Conservation (phyloP, 2,113 vertebrate genomes). For the Notothenia rossii region DNA sequence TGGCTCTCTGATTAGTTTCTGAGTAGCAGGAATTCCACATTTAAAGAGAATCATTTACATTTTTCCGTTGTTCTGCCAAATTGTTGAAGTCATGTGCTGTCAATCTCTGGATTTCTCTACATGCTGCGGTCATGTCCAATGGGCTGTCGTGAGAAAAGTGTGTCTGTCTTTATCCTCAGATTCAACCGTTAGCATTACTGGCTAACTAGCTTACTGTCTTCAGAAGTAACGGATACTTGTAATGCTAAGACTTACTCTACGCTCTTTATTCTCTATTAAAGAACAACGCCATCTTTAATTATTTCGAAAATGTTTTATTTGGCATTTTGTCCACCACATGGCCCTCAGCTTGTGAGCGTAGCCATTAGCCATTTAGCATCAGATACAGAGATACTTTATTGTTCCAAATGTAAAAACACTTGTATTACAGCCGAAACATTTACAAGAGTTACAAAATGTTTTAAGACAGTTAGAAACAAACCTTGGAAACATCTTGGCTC, state of each 20-base stretch:
- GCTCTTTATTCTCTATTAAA: too few species aligned
- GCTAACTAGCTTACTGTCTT: neutral
- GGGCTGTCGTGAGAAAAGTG: neutral
- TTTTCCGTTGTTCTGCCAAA: slow-evolving; percentile 25
- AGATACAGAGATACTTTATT: too few species aligned
- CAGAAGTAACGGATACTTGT: neutral
- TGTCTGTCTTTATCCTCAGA: neutral
- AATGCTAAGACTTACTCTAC: too few species aligned
- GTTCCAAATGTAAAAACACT: too few species aligned
- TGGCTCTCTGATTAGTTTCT: slow-evolving; percentile 49
- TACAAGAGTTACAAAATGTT: neutral
- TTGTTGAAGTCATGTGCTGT: slow-evolving; percentile 2
- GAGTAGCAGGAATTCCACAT: slow-evolving; percentile 65
- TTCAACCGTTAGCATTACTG: neutral
- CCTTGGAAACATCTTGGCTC: neutral
- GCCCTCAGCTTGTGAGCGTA: too few species aligned
- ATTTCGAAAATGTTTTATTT: too few species aligned
- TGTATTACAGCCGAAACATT: too few species aligned
- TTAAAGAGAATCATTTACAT: slow-evolving; percentile 3
- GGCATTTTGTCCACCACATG: too few species aligned
- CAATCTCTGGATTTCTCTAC: neutral
- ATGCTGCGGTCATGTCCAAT: neutral
- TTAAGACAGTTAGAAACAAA: neutral
- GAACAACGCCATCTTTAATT: too few species aligned
- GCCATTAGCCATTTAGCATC: too few species aligned